phyloP scores from a whole-genome alignment of 1,140 invertebrate genomes.

The Euura saliciscinereae region DNA sequence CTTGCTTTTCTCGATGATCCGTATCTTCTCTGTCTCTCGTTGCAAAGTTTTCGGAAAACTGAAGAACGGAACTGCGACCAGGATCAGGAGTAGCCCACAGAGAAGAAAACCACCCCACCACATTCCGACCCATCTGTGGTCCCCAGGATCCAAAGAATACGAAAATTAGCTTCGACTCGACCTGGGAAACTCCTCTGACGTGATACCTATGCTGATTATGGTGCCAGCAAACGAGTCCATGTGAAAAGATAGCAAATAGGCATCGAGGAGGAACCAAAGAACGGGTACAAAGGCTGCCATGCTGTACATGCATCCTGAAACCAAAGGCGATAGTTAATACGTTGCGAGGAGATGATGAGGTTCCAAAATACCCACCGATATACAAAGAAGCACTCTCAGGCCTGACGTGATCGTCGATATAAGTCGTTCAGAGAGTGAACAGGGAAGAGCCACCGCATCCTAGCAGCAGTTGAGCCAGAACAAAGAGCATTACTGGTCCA shows the following conservation, averaged over 20 bases:
- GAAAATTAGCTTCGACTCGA: slow-evolving; percentile 18
- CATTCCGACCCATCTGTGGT: slow-evolving; percentile 89
- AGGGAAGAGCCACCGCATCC: slow-evolving; percentile 89
- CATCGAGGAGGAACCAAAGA: slow-evolving; percentile 86
- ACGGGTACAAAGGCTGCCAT: slow-evolving; percentile 94
- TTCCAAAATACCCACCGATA: slow-evolving; percentile 66
- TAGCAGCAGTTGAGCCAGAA: slow-evolving; percentile 86
- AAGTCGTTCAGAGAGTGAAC: slow-evolving; percentile 87
- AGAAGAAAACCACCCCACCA: slow-evolving; percentile 95
- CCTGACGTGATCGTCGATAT: slow-evolving; percentile 87
- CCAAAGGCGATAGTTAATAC: slow-evolving; percentile 11
- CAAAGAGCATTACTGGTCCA: slow-evolving; percentile 82
- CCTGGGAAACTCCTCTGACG: not conserved
- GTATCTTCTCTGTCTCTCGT: slow-evolving; percentile 81
- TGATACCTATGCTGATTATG: slow-evolving; percentile 75
- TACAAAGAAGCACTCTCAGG: slow-evolving; percentile 84
- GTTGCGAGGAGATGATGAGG: not conserved
- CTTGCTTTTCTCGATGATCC: slow-evolving; percentile 73
- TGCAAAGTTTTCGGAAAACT: slow-evolving; percentile 87
- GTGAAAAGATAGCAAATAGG: slow-evolving; percentile 88
- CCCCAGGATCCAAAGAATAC: slow-evolving; percentile 69
- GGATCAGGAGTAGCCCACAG: slow-evolving; percentile 77
- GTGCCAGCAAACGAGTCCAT: slow-evolving; percentile 80
- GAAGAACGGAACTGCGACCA: slow-evolving; percentile 87
- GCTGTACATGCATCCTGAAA: slow-evolving; percentile 86